Percentiles rank a stretch among this genome's conserved stretches.
phyloP scores from a whole-genome alignment of 2,888 invertebrate species.

The Dolomedes plantarius region DNA sequence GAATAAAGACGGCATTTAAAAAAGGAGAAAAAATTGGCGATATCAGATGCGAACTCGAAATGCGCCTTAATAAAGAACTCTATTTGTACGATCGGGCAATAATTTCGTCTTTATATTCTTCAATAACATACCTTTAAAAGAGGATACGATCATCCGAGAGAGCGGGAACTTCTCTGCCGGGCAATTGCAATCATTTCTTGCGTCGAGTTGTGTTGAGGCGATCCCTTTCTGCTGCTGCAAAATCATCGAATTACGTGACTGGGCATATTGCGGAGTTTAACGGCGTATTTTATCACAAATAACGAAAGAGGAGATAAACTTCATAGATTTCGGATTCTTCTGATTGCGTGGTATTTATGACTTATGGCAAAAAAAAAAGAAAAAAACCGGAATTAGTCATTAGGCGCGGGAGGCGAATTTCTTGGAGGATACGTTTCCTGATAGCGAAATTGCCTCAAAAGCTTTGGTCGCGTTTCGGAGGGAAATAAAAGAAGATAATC shows the following conservation, averaged over 20 bases:
- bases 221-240: not conserved
- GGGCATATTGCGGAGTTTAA: slow-evolving; percentile 1
- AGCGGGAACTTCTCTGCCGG: too few relatives aligned
- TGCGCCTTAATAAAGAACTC: too few relatives aligned
- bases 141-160: too few relatives aligned
- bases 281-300: not conserved
- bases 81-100: too few relatives aligned
- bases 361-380: too few relatives aligned
- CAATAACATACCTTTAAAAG: too few relatives aligned
- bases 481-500: too few relatives aligned
- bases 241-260: slow-evolving; percentile 8
- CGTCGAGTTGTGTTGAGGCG: not conserved
- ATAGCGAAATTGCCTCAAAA: not conserved
- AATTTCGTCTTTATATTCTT: too few relatives aligned
- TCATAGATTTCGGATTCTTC: not conserved
- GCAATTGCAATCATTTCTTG: not conserved
- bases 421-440: not conserved
- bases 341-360: slow-evolving; percentile 1
- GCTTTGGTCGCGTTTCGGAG: too few relatives aligned
- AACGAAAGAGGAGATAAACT: not conserved
- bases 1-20: too few relatives aligned
- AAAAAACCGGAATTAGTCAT: slow-evolving; percentile 8
- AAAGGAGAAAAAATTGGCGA: too few relatives aligned
- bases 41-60: too few relatives aligned
- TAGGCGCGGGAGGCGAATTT: not conserved